These are phyloP conservation scores for Cenopis cana DNA, from an alignment of 2,888 invertebrate genomes.

Conservation along the genomic window DNA sequence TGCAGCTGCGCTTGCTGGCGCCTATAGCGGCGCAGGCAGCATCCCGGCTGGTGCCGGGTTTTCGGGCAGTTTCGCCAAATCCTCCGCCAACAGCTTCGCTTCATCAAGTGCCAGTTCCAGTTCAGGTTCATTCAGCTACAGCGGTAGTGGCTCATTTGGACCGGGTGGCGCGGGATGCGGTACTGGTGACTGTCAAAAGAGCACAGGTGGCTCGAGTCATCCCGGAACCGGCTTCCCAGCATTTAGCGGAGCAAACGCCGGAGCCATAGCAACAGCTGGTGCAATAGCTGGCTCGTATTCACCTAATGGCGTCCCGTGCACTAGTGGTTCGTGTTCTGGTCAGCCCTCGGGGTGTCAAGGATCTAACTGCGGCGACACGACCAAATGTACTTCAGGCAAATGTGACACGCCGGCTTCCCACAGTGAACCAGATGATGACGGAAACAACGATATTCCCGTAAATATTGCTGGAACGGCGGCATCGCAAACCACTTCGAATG, in stretches of 20 bases:
- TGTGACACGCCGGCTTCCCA: slow-evolving; percentile 31
- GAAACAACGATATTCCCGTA: slow-evolving; percentile 51
- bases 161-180: slow-evolving; percentile 48
- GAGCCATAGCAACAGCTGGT: slow-evolving; percentile 50
- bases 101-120: slow-evolving; percentile 77
- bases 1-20: slow-evolving; percentile 64
- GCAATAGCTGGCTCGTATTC: slow-evolving; percentile 47
- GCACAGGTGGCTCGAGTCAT: slow-evolving; percentile 21
- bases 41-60: slow-evolving; percentile 64
- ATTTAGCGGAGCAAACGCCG: slow-evolving; percentile 49
- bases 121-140: slow-evolving; percentile 71
- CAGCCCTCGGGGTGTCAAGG: slow-evolving; percentile 57
- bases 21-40: slow-evolving; percentile 57
- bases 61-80: slow-evolving; percentile 78
- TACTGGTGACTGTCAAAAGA: slow-evolving; percentile 49
- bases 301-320: slow-evolving; percentile 47
- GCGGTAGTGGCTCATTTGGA: slow-evolving; percentile 56
- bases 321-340: slow-evolving; percentile 49
- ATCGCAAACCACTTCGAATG: slow-evolving; percentile 42
- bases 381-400: slow-evolving; percentile 55
- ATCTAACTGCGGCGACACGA: slow-evolving; percentile 54
- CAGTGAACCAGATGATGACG: slow-evolving; percentile 36
- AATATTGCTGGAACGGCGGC: slow-evolving; percentile 45
- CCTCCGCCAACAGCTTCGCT: slow-evolving; percentile 74
- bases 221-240: slow-evolving; percentile 42